phyloP scores from a whole-genome alignment of 2,797 vertebrate species.

The Sebastes nivosus region DNA sequence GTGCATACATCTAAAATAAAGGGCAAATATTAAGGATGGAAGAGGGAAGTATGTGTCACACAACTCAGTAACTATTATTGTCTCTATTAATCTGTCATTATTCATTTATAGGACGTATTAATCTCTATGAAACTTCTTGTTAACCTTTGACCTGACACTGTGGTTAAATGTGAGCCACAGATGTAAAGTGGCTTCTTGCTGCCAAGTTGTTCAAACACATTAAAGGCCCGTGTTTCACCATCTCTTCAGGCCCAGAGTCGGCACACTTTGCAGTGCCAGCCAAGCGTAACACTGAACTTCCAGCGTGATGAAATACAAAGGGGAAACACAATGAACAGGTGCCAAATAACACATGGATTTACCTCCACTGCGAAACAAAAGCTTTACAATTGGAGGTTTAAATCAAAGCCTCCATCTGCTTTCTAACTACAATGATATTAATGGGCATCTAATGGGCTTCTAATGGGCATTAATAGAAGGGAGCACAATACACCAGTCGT shows the following conservation, averaged over 20 bases:
- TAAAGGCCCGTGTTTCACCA: background rate
- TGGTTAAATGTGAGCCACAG: background rate
- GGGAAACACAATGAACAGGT: background rate
- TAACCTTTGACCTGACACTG: background rate
- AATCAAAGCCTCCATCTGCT: background rate
- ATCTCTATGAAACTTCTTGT: background rate
- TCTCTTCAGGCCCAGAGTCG: background rate
- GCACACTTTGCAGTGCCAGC: slow-evolving; percentile 18
- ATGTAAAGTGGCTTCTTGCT: background rate
- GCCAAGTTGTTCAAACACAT: slow-evolving; percentile 14
- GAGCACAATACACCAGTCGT: too few relatives aligned
- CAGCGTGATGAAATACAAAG: background rate
- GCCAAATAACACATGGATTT: slow-evolving; percentile 32
- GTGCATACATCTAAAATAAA: background rate
- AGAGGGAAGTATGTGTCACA: background rate
- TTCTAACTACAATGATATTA: background rate
- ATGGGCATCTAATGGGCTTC: too few relatives aligned
- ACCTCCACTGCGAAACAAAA: slow-evolving; percentile 33
- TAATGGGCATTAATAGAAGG: too few relatives aligned
- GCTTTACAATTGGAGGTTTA: background rate
- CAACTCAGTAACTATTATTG: background rate
- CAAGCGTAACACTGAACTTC: slow-evolving; percentile 42
- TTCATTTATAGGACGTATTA: background rate
- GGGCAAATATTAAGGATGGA: background rate
- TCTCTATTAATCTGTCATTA: background rate